These are phyloP conservation scores for Balearica regulorum DNA, from an alignment of 2,797 vertebrate species.

Conservation along the genomic window DNA sequence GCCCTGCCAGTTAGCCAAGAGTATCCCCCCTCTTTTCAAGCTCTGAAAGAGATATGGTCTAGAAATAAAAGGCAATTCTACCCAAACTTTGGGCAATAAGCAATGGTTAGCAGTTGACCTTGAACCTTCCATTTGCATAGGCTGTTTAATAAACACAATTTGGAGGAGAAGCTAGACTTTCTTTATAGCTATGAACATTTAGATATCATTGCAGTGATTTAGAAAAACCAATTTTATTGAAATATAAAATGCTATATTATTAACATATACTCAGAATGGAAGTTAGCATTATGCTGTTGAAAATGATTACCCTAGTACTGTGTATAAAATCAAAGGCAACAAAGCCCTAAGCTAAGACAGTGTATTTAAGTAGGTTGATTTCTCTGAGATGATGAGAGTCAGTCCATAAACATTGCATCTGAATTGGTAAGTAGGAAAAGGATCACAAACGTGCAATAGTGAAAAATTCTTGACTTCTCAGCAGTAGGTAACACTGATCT, in stretches of 20 bases:
- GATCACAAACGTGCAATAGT: background rate
- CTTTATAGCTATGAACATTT: background rate
- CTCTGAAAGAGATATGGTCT: background rate
- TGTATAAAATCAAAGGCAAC: background rate
- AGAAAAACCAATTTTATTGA: background rate
- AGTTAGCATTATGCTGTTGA: background rate
- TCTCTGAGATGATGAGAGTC: background rate
- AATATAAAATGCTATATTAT: background rate
- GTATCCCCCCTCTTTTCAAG: background rate
- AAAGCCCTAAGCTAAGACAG: background rate
- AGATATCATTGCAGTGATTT: background rate
- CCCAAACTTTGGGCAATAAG: background rate
- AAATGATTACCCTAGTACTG: background rate
- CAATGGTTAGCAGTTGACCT: background rate
- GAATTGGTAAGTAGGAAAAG: background rate
- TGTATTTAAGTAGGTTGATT: background rate
- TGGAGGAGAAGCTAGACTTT: background rate
- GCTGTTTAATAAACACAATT: background rate
- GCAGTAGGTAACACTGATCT: background rate
- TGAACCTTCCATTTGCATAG: background rate
- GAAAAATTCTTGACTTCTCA: background rate
- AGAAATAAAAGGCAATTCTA: background rate
- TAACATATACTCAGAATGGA: background rate
- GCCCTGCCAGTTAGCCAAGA: background rate
- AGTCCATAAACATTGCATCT: background rate